Evolutionary conservation across 2,797 vertebrate genomes (phyloP), one percentile per base, ranked within the genome.

Genomic region (Huso huso): DNA sequence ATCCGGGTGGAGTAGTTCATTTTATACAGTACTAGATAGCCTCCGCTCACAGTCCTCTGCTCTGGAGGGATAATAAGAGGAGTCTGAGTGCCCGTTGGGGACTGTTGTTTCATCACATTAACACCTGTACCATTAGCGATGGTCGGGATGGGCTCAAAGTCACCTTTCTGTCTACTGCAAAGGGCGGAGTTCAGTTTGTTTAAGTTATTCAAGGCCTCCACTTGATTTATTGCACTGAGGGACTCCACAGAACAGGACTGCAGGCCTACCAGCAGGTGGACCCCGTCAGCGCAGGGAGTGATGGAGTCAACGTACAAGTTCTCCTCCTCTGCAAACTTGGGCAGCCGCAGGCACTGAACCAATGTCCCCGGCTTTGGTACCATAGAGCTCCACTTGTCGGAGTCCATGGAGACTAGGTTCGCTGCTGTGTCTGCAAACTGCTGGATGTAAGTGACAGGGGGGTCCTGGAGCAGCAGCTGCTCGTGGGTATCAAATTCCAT

Each of bases 401-500:
- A 81, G 68, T 95, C 94, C 5, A 93, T 87, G 70, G 93, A 92
- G 6, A 89, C 82, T 63, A 97, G 80, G 76, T 82, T 95, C 70
- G 90, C 91, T 1, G 95, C 90, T n/a, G 93, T 95, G 68, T 98
- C 95, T 37, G 97, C 96, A 75, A 99, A 98, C 76, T 99, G 97
- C 79, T 99, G 97, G 76, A 99, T 98, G 63, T 99, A 99, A 2
- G 94, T 98, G 80, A 99, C 94, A 61, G 95, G 96, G 1, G 96
- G 97, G 74, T 99, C 97, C 89, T 99, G 96, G 49, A 99, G 90
- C 66, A 99, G 88, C 57, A 99, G 83, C 81, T 98, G 96, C 64
- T 99, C 96, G 13, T 99, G 97, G 48, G 92, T 93, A 81, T 99
- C 96, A 62, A 99, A 91, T 79, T 99, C 97, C 96, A 99, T 98